Evolutionary conservation across 2,888 invertebrate species (phyloP), one percentile per base, ranked within the genome.

Genomic region (Invenusta paracnida): DNA sequence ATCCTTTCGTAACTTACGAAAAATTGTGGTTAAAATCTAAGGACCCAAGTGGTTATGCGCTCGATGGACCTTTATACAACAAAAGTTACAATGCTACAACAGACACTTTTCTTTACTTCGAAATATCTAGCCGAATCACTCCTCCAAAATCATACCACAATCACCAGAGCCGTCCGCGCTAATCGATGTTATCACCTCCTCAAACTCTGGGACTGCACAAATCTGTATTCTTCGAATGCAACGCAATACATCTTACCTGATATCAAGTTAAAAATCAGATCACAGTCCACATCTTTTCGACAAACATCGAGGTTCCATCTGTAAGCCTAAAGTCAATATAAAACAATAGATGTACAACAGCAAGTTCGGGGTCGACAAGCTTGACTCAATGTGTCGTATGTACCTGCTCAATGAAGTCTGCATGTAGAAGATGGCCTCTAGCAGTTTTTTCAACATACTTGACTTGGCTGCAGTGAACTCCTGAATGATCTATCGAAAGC

Each of bases 391-490:
- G 83, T 30, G 83, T 29, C 29, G 31, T 11, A 2, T 2, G 29
- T 11, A n/a, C n/a, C n/a, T n/a, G 2, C 29, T 30, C 83, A 82
- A 82, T 29, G 29, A 82, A 82, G 31, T 30, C 31, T 25, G 31
- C 30, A 82, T 30, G 29, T 30, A 28, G 83, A 30, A 28, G 83
- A 29, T 82, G 83, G 83, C 83, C 83, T 30, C 30, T 82, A 82
- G 83, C 83, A 82, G 27, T 30, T 82, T 82, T 30, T 82, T 23
- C 30, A 82, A 82, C 79, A 2, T 79, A 25, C 79, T 79, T 79
- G 79, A 79, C 79, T 79, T 79, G 79, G 79, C 79, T 79, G 79
- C 79, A 79, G 79, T 79, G 79, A 79, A 79, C 79, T 79, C 79
- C 5, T 79, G 79, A n/a, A 79, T 79, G 5, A 79, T 79, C 25